Conservation (phyloP, 1,140 invertebrate species). For the Diabrotica virgifera region DNA sequence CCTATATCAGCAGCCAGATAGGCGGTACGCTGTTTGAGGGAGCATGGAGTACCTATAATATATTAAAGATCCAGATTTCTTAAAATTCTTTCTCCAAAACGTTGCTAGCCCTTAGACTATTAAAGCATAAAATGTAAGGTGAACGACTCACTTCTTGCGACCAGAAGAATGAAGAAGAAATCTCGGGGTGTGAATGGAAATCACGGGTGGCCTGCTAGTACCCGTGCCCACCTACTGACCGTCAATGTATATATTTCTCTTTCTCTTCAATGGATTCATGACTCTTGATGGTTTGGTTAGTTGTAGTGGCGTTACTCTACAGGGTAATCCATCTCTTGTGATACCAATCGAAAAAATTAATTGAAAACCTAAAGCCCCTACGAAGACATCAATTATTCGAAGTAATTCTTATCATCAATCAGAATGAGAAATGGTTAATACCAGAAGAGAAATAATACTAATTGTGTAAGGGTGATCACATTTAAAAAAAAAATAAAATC, state of each 20-base stretch:
- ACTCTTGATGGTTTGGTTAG: not conserved
- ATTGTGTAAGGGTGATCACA: no score
- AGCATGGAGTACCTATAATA: no score
- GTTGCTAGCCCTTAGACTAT: no score
- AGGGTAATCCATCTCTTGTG: not conserved
- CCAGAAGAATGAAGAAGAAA: not conserved
- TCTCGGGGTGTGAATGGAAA: slow-evolving; percentile 17
- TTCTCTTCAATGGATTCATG: slow-evolving; percentile 12
- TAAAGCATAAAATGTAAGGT: slow-evolving; percentile 7
- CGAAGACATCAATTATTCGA: no score
- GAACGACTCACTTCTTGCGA: slow-evolving; percentile 12
- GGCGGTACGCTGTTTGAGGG: no score
- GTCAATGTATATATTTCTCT: slow-evolving; percentile 14
- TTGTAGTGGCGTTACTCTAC: not conserved
- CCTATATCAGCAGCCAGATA: no score
- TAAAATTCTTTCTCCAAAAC: no score
- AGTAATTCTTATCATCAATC: no score
- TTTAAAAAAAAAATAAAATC: no score
- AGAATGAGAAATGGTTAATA: no score
- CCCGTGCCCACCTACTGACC: slow-evolving; percentile 17
- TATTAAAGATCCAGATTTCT: no score
- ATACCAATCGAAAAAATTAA: not conserved
- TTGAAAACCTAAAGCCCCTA: not conserved
- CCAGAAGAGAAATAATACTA: no score
- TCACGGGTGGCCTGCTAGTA: slow-evolving; percentile 14